Conservation (phyloP, 2,888 invertebrate species). For the Brachyopa scutellaris region DNA sequence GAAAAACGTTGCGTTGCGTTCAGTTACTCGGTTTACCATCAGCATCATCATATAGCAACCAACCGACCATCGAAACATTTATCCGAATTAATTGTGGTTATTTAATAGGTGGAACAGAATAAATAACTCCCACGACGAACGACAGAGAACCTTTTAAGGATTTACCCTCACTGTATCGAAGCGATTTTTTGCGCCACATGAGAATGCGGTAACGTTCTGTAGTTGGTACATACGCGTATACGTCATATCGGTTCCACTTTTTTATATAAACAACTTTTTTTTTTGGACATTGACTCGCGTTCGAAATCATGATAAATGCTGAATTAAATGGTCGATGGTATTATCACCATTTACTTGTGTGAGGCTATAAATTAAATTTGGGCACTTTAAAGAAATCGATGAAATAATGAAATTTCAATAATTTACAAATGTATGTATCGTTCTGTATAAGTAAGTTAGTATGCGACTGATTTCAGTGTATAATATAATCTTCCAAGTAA, state of each 20-base stretch:
- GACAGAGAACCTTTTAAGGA: conserved; percentile 46
- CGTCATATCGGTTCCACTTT: conserved; percentile 8
- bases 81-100: conserved; percentile 59
- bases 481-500: no score
- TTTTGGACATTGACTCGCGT: conserved; percentile 26
- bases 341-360: conserved; percentile 29
- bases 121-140: conserved; percentile 63
- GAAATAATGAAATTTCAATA: conserved; percentile 32
- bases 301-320: conserved; percentile 49
- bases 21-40: background rate
- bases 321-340: conserved; percentile 44
- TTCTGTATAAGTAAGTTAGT: no score
- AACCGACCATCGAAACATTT: conserved; percentile 42
- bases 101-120: conserved; percentile 55
- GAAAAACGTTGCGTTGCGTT: conserved; percentile 13
- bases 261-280: conserved; percentile 11
- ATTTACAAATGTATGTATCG: background rate
- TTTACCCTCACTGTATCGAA: conserved; percentile 52
- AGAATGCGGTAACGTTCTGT: conserved; percentile 27
- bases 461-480: no score
- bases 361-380: conserved; percentile 38
- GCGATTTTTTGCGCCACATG: conserved; percentile 53
- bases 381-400: conserved; percentile 15
- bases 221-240: no score
- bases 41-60: background rate